Conservation (phyloP, 2,888 invertebrate species). For the Troglohyphantes excavatus region DNA sequence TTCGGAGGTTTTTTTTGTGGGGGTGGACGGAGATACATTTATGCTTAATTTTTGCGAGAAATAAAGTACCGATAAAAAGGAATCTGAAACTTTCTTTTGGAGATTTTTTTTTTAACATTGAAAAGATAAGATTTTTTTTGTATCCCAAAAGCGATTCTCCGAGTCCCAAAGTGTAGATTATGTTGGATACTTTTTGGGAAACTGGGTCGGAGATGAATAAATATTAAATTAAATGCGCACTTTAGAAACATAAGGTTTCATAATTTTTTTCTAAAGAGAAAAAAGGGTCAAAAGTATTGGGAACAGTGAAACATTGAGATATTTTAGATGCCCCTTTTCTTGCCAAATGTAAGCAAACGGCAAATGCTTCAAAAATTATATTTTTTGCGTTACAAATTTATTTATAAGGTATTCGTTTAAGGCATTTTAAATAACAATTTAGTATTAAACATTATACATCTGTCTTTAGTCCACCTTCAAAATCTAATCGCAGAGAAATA, state of each 20-base stretch:
- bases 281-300: too few relatives aligned
- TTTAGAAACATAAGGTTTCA: background rate
- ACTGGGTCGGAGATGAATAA: background rate
- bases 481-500: too few relatives aligned
- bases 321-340: too few relatives aligned
- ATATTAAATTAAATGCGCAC: background rate
- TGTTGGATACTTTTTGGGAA: background rate
- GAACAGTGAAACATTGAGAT: too few relatives aligned
- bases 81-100: background rate
- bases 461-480: too few relatives aligned
- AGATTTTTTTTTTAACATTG: background rate
- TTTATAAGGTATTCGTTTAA: too few relatives aligned
- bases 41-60: background rate
- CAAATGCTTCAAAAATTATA: too few relatives aligned
- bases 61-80: constrained; percentile 4
- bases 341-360: too few relatives aligned
- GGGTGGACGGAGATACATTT: background rate
- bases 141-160: background rate
- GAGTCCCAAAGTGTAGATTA: background rate
- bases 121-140: background rate
- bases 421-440: too few relatives aligned
- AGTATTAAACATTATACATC: too few relatives aligned
- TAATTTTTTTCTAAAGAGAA: too few relatives aligned
- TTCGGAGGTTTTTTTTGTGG: background rate
- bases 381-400: too few relatives aligned